Evolutionary conservation across 2,797 vertebrate species (phyloP).

Genomic region (Nannoperca obscura): DNA sequence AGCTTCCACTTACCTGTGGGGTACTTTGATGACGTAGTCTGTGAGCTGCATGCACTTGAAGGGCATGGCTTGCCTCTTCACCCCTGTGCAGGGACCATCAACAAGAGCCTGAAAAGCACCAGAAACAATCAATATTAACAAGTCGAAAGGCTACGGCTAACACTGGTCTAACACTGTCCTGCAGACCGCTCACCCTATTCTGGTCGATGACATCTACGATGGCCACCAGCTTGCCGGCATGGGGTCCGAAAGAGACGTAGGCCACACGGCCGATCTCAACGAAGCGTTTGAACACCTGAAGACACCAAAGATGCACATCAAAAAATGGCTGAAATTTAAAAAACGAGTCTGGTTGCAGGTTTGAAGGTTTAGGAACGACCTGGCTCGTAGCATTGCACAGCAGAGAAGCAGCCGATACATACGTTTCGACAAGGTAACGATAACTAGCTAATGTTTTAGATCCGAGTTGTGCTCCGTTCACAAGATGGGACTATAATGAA

Average conservation of each 20-base stretch:
- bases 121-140: rapidly evolving
- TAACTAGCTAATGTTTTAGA: not conserved
- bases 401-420: not conserved
- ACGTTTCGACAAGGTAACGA: not conserved
- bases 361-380: rapidly evolving
- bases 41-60: constrained; percentile 99
- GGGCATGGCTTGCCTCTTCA: constrained; percentile 95
- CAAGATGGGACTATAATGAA: rapidly evolving
- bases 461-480: not conserved
- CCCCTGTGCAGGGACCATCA: constrained; percentile 94
- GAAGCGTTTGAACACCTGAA: constrained; percentile 96
- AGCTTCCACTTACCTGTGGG: constrained; percentile 89
- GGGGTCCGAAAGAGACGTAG: constrained; percentile 93
- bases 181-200: constrained; percentile 87
- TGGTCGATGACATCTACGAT: constrained; percentile 98
- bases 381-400: rapidly evolving
- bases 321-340: not conserved
- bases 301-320: not conserved
- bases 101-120: constrained; percentile 88
- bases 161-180: rapidly evolving
- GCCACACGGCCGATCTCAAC: constrained; percentile 97
- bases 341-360: rapidly evolving
- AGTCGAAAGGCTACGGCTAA: rapidly evolving
- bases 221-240: constrained; percentile 95
- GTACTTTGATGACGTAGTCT: constrained; percentile 96